Evolutionary conservation across 1,140 invertebrate genomes (phyloP).

Genomic region (Zaprionus ghesquierei): DNA sequence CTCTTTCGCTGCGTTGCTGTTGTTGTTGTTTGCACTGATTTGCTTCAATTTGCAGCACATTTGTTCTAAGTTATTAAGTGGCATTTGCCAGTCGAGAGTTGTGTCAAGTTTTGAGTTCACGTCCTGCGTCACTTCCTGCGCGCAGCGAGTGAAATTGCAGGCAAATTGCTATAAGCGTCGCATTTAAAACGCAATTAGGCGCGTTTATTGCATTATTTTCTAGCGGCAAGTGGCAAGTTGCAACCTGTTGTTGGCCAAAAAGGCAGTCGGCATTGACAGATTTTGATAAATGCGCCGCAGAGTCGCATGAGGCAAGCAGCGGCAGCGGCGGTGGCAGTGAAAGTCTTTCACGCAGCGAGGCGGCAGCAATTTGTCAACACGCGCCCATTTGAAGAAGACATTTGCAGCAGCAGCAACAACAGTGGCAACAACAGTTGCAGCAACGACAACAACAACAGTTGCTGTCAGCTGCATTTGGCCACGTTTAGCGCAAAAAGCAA

Average conservation of each 20-base stretch:
- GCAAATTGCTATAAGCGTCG: slow-evolving; percentile 66
- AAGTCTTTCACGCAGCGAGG: slow-evolving; percentile 40
- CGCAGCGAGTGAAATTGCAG: slow-evolving; percentile 52
- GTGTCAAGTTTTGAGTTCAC: slow-evolving; percentile 18
- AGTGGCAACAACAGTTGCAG: not conserved
- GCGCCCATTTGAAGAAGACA: slow-evolving; percentile 66
- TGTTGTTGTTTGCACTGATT: slow-evolving; percentile 52
- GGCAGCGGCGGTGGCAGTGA: too few species aligned
- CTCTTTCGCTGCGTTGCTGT: not conserved
- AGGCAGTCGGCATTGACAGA: slow-evolving; percentile 65
- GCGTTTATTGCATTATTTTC: slow-evolving; percentile 58
- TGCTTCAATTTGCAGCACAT: slow-evolving; percentile 68
- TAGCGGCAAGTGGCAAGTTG: slow-evolving; percentile 28
- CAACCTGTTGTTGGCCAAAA: slow-evolving; percentile 28
- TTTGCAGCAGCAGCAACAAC: slow-evolving; percentile 22
- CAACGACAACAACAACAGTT: not conserved
- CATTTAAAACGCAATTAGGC: slow-evolving; percentile 67
- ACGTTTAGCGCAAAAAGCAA: slow-evolving; percentile 63
- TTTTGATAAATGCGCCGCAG: slow-evolving; percentile 70
- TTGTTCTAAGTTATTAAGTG: slow-evolving; percentile 69
- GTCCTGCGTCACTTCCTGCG: slow-evolving; percentile 15
- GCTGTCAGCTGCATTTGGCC: slow-evolving; percentile 23
- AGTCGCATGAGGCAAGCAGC: slow-evolving; percentile 6
- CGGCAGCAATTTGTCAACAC: slow-evolving; percentile 70
- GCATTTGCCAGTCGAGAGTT: slow-evolving; percentile 36